A percentile compares a stretch with the other conserved stretches of the same genome.
phyloP scores from a whole-genome alignment of 2,797 vertebrate genomes.

The Pipistrellus kuhlii region DNA sequence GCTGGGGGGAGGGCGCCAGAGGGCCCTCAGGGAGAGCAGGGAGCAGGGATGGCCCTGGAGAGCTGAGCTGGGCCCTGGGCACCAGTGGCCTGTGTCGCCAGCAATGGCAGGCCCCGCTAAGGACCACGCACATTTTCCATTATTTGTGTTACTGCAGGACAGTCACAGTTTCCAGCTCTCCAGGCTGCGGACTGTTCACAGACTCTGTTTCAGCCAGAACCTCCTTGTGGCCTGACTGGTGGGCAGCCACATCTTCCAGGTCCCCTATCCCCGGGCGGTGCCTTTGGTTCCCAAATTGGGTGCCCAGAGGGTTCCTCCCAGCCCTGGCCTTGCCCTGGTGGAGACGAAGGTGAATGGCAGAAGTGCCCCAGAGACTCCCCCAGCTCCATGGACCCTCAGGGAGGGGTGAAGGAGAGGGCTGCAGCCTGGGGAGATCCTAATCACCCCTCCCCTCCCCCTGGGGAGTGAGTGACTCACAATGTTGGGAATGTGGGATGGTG shows the following conservation, averaged over 20 bases:
- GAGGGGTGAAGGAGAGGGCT: background rate
- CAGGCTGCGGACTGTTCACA: slow-evolving; percentile 70
- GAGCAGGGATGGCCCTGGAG: background rate
- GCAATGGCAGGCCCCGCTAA: slow-evolving; percentile 64
- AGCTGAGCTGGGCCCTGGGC: background rate
- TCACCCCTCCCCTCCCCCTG: too few relatives aligned
- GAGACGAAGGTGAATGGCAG: background rate
- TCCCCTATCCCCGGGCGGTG: background rate
- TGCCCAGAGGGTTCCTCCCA: background rate
- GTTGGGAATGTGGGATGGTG: slow-evolving; percentile 71
- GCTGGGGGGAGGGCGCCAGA: fast-evolving
- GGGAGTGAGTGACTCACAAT: slow-evolving; percentile 75
- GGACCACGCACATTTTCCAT: slow-evolving; percentile 84
- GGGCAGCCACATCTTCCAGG: slow-evolving; percentile 39
- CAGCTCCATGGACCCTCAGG: background rate
- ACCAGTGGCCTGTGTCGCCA: slow-evolving; percentile 62
- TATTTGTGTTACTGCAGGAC: slow-evolving; percentile 86
- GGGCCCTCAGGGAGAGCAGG: background rate
- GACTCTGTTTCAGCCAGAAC: slow-evolving; percentile 61
- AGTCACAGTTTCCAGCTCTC: slow-evolving; percentile 84
- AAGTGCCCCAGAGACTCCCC: fast-evolving
- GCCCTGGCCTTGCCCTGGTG: background rate
- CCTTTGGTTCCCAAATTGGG: slow-evolving; percentile 55
- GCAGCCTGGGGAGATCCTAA: background rate
- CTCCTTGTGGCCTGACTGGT: slow-evolving; percentile 42